Evolutionary conservation across 2,888 invertebrate genomes (phyloP).

Genomic region (Neoascia interrupta): DNA sequence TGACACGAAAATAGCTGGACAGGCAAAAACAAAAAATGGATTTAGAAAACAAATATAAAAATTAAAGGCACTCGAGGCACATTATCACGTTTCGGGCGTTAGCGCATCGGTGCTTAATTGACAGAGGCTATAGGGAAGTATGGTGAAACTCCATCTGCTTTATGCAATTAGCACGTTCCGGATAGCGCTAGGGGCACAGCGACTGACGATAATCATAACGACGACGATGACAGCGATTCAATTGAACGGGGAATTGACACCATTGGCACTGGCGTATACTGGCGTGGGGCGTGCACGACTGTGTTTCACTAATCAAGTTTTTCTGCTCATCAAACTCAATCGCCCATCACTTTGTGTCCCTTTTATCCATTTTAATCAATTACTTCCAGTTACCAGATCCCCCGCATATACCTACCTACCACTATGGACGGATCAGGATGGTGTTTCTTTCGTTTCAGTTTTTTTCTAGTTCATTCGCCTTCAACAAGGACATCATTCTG

Average conservation of each 20-base stretch:
- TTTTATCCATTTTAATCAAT: slow-evolving; percentile 58
- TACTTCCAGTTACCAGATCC: slow-evolving; percentile 58
- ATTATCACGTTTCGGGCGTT: slow-evolving; percentile 59
- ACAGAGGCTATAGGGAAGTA: slow-evolving; percentile 15
- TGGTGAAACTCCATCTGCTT: slow-evolving; percentile 61
- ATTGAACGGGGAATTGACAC: slow-evolving; percentile 41
- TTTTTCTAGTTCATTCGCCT: slow-evolving; percentile 16
- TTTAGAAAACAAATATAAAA: slow-evolving; percentile 53
- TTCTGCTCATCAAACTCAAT: slow-evolving; percentile 67
- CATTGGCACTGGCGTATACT: not conserved
- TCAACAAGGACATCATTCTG: not conserved
- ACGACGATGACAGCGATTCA: slow-evolving; percentile 26
- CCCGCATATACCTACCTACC: not conserved
- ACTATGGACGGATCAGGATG: too few relatives aligned
- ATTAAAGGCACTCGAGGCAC: slow-evolving; percentile 40
- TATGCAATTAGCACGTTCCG: slow-evolving; percentile 66
- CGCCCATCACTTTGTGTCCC: slow-evolving; percentile 64
- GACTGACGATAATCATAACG: slow-evolving; percentile 57
- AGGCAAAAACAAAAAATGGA: slow-evolving; percentile 26
- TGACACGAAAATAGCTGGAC: too few relatives aligned
- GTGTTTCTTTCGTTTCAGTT: not conserved
- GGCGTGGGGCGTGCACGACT: slow-evolving; percentile 52
- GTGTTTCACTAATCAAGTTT: slow-evolving; percentile 64
- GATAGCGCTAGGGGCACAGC: slow-evolving; percentile 19
- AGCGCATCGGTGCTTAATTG: slow-evolving; percentile 56